These are phyloP conservation scores for Dryococelus australis DNA, from an alignment of 2,888 invertebrate species.

Conservation along the genomic window DNA sequence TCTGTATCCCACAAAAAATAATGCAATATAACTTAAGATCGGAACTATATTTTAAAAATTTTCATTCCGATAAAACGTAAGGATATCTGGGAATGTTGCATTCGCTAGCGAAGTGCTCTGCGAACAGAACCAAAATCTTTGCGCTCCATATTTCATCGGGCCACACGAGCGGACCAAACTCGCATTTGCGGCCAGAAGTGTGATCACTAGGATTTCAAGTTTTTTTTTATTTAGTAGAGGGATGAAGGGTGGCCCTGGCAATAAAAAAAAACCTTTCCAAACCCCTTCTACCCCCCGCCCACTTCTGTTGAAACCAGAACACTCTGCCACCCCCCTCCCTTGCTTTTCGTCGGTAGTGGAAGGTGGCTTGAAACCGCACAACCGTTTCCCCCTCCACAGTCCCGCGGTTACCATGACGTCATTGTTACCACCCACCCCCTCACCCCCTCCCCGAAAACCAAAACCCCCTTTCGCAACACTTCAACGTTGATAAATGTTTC, in stretches of 20 bases:
- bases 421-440: background rate
- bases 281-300: background rate
- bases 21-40: no score
- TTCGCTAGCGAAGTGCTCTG: background rate
- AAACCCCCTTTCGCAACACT: conserved; percentile 20
- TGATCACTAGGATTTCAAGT: background rate
- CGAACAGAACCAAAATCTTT: background rate
- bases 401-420: conserved; percentile 2
- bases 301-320: background rate
- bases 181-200: conserved; percentile 16
- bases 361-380: conserved; percentile 26
- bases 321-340: background rate
- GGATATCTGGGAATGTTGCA: no score
- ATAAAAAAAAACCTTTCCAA: background rate
- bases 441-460: conserved; percentile 21
- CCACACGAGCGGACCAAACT: background rate
- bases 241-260: conserved; percentile 1
- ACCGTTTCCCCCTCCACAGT: conserved; percentile 31
- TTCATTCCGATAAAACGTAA: no score
- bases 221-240: conserved; percentile 19
- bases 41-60: no score
- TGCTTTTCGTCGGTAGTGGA: background rate
- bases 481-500: conserved; percentile 27
- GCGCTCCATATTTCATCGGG: background rate
- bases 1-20: no score